Evolutionary conservation across 2,113 vertebrate species (phyloP).

Genomic region (Nematolebias whitei): DNA sequence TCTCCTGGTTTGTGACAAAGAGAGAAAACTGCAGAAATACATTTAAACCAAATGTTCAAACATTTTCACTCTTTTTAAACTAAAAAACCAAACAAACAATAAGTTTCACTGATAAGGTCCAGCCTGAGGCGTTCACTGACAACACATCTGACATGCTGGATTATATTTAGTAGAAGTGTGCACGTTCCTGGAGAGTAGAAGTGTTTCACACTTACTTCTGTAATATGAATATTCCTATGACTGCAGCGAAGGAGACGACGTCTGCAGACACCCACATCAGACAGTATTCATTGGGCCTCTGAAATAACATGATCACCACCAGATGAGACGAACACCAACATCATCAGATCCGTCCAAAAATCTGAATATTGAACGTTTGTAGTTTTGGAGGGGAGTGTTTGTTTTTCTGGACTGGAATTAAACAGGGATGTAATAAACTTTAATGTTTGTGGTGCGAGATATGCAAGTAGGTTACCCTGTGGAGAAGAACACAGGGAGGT

Average conservation of each 20-base stretch:
- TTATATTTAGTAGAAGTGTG: neutral
- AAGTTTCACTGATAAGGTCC: too few relatives aligned
- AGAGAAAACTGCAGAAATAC: neutral
- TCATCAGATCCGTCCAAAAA: neutral
- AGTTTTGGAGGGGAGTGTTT: too few relatives aligned
- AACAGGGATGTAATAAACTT: too few relatives aligned
- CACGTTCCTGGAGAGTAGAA: too few relatives aligned
- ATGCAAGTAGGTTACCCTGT: too few relatives aligned
- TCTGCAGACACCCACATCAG: conserved; percentile 92
- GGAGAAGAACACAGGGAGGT: too few relatives aligned
- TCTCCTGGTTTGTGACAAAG: neutral
- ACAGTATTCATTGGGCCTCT: conserved; percentile 90
- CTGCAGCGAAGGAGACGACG: conserved; percentile 89
- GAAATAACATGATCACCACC: conserved; percentile 52
- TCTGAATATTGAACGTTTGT: too few relatives aligned
- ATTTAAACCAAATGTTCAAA: neutral
- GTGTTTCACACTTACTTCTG: conserved; percentile 90
- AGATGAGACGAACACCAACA: too few relatives aligned
- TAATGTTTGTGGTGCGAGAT: too few relatives aligned
- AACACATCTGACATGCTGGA: neutral
- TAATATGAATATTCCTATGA: conserved; percentile 93
- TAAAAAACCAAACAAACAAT: too few relatives aligned
- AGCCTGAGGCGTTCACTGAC: too few relatives aligned
- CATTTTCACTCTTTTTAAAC: neutral
- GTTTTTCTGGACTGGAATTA: too few relatives aligned